phyloP scores from a whole-genome alignment of 2,888 invertebrate species.

The Xanthorhoe designata region DNA sequence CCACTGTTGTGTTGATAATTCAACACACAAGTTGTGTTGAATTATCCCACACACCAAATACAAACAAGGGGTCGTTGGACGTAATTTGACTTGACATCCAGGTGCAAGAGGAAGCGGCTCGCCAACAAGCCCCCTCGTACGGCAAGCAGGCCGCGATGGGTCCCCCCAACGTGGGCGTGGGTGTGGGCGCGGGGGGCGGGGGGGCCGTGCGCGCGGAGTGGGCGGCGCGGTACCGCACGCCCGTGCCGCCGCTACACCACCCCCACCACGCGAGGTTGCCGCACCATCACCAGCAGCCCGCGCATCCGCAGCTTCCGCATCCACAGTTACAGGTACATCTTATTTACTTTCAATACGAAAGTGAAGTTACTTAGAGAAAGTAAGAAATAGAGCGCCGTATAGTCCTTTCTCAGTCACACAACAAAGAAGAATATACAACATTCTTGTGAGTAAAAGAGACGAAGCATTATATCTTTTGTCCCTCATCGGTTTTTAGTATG shows the following conservation, averaged over 20 bases:
- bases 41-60: too few species aligned
- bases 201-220: slow-evolving; percentile 88
- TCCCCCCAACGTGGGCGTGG: slow-evolving; percentile 62
- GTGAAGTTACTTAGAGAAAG: too few species aligned
- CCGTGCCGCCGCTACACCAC: slow-evolving; percentile 84
- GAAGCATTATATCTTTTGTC: too few species aligned
- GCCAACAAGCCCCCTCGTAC: slow-evolving; percentile 94
- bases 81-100: slow-evolving; percentile 50
- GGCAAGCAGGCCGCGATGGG: slow-evolving; percentile 89
- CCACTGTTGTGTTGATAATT: too few species aligned
- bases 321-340: slow-evolving; percentile 47
- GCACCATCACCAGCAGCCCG: slow-evolving; percentile 61
- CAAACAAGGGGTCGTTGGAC: too few species aligned
- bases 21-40: too few species aligned
- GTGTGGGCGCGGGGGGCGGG: slow-evolving; percentile 57
- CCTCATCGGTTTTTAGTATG: too few species aligned
- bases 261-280: slow-evolving; percentile 64
- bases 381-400: too few species aligned
- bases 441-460: too few species aligned
- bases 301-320: slow-evolving; percentile 70
- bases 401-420: too few species aligned
- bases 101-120: slow-evolving; percentile 96
- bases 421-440: too few species aligned
- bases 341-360: too few species aligned
- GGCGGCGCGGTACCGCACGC: slow-evolving; percentile 89